Conservation (phyloP, 2,797 vertebrate genomes). For the Enteromius argenteus region DNA sequence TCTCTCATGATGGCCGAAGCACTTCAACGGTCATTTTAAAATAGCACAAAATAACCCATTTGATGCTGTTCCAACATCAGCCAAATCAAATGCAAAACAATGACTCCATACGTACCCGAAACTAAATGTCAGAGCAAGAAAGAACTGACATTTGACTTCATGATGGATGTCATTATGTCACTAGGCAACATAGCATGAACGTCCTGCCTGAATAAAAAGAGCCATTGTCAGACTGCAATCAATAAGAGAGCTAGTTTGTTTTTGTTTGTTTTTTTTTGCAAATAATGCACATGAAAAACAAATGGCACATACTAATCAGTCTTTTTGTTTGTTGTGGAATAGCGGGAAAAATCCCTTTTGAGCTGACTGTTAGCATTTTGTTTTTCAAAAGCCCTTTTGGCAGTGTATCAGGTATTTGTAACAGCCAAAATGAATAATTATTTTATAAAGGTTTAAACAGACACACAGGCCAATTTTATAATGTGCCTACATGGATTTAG, state of each 20-base stretch:
- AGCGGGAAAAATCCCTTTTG: slow-evolving; percentile 32
- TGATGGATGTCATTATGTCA: slow-evolving; percentile 81
- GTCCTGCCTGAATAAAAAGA: slow-evolving; percentile 57
- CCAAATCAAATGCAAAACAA: slow-evolving; percentile 50
- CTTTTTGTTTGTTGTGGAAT: slow-evolving; percentile 42
- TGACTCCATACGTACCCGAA: slow-evolving; percentile 32
- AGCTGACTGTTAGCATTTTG: slow-evolving; percentile 25
- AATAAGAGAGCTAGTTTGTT: slow-evolving; percentile 45
- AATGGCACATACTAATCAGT: slow-evolving; percentile 50
- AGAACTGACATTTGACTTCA: slow-evolving; percentile 82
- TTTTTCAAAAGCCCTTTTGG: slow-evolving; percentile 22
- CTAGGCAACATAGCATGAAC: slow-evolving; percentile 75
- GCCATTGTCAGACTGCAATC: slow-evolving; percentile 72
- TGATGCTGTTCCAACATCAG: slow-evolving; percentile 15
- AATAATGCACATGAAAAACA: slow-evolving; percentile 53
- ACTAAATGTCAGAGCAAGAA: slow-evolving; percentile 74
- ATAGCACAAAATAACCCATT: slow-evolving; percentile 4
- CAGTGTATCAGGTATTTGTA: slow-evolving; percentile 24
- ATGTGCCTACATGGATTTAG: background rate
- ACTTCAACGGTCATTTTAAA: slow-evolving; percentile 34
- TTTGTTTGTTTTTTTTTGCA: slow-evolving; percentile 53
- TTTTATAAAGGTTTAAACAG: slow-evolving; percentile 15
- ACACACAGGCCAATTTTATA: background rate
- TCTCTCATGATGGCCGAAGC: background rate
- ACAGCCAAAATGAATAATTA: slow-evolving; percentile 5